Percentiles rank a stretch among this genome's conserved stretches.
phyloP scores from a whole-genome alignment of 2,888 invertebrate genomes.

The Aethes cnicana region DNA sequence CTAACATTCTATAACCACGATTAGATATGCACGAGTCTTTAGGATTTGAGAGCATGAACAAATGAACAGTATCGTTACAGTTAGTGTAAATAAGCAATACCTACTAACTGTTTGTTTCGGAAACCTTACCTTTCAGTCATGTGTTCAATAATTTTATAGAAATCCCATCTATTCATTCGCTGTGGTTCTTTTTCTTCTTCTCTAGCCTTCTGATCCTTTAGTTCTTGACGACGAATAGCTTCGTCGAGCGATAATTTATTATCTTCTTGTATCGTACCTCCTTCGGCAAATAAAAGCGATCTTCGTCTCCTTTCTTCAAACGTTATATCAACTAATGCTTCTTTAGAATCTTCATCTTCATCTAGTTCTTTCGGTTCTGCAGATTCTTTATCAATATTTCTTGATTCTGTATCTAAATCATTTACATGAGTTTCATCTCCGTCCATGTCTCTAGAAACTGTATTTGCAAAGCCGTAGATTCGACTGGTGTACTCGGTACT shows the following conservation, averaged over 20 bases:
- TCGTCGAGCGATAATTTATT: conserved; percentile 65
- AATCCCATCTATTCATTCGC: conserved; percentile 83
- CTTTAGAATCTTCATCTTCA: conserved; percentile 42
- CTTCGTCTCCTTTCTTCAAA: conserved; percentile 64
- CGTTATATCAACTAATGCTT: conserved; percentile 68
- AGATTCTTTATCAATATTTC: conserved; percentile 35
- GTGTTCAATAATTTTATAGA: conserved; percentile 84
- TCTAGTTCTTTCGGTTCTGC: too few species aligned
- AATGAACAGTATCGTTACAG: too few species aligned
- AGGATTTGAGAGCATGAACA: too few species aligned
- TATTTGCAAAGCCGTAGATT: conserved; percentile 70
- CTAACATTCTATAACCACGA: too few species aligned
- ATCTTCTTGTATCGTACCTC: conserved; percentile 49
- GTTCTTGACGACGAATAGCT: conserved; percentile 76
- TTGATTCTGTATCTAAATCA: conserved; percentile 31
- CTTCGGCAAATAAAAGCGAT: conserved; percentile 64
- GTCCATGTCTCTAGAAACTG: conserved; percentile 69
- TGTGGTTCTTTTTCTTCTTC: conserved; percentile 57
- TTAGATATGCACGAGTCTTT: too few species aligned
- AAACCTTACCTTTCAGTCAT: conserved; percentile 80
- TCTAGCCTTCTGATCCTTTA: conserved; percentile 60
- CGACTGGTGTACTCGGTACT: conserved; percentile 81
- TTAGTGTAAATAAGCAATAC: too few species aligned
- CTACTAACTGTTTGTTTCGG: too few species aligned
- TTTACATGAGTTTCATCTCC: conserved; percentile 41